Evolutionary conservation across 2,113 vertebrate genomes (phyloP), one percentile per base, ranked within the genome.

Genomic region (Euleptes europaea): DNA sequence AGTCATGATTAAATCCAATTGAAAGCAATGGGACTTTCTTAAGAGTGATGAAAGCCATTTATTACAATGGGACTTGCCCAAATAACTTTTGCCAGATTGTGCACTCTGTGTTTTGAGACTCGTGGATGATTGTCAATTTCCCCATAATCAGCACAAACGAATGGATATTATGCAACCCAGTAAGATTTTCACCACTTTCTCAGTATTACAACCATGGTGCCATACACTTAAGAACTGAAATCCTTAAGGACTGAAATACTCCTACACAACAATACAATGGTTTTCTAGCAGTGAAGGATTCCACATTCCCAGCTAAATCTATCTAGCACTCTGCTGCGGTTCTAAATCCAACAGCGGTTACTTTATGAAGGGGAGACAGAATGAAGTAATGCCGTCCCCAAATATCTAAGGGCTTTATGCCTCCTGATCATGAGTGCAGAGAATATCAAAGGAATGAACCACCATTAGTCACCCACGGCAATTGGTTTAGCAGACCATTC

Each of bases 261-360:
- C 35, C 83, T 82, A 67, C 51, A 83, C 40, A 17, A 19, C 42
- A 60, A 74, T 12, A 33, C 47, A 38, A 44, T 49, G 17, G 26
- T 13, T 71, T 57, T 49, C 33, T 72, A 38, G 47, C 44, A 51
- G 42, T 3, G 63, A 38, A 77, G 78, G 33, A 19, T 44, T 54
- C 47, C 42, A 57, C 42, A 44, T 1, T 49, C 49, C 57, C 65
- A n/a, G 35, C 54, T 67, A 5, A 23, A n/a, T 63, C 49, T 71
- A 57, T 66, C 44, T 73, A 78, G 63, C 21, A 42, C 38, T 15
- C 40, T n/a, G 44, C 69, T 73, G 14, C 21, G 31, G 38, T 40
- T 76, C 78, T n/a, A 74, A 87, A 77, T 54, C 33, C 40, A 44
- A 86, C 44, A 60, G 51, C 38, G 80, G 44, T n/a, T 72, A 80